Base-by-base conservation (phyloP, 2,888 invertebrate species). In the Lagria hirta region DNA sequence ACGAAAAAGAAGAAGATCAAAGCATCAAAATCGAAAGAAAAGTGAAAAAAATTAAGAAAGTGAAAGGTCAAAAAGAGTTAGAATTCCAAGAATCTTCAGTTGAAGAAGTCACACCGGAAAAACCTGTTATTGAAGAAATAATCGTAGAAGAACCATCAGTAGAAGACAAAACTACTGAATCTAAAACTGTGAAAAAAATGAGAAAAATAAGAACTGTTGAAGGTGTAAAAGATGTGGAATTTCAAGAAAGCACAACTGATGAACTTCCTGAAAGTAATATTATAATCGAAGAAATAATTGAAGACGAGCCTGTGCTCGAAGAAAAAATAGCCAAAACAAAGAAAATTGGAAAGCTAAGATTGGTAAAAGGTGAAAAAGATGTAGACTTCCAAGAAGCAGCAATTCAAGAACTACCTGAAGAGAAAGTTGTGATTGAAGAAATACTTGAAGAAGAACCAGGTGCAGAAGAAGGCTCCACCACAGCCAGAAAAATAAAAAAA, bases 1-100 rank as follows among this genome's bases (percentile, higher is more conserved):
- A 54, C 26, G 29, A 40, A 21, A 22, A 16, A 6, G 38, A 38
- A 15, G 23, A 24, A 24, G 4, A 24, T 6, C 5, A 5, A 24
- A 8, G 20, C 22, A 35, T 58, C 18, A 56, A 57, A 32, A 52
- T 52, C 15, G 56, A 63, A 8, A 62, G 57, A 42, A 57, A 58
- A 41, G 51, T 47, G 7, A 60, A 55, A 22, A 41, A 45, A 27
- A 14, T 38, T 6, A 41, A 41, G 30, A 34, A 16, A 15, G 58
- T n/a, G n/a, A n/a, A n/a, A n/a, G n/a, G n/a, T n/a, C n/a, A n/a
- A n/a, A n/a, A 60, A 40, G 62, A 60, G 12, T 57, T 52, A 3
- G 51, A 61, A 43, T 13, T 44, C 6, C 43, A 40, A 14, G 53
- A 62, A 48, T 51, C 57, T 16, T 49, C 14, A 5, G 34, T 26